Conservation (phyloP, 23 tunicate genomes). For the Halocynthia roretzi region DNA sequence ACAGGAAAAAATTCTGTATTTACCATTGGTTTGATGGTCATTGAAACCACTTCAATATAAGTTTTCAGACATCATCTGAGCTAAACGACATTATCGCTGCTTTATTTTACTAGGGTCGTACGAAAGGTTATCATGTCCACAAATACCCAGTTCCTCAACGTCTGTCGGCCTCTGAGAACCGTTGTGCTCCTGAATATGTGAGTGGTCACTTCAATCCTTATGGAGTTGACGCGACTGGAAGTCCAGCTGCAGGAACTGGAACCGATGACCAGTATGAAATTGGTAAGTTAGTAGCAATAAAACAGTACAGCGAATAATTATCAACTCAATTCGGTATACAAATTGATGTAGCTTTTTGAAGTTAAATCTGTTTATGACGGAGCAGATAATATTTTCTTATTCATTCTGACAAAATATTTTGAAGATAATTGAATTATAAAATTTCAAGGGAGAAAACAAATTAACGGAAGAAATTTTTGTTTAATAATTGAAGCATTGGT, state of each 20-base stretch:
- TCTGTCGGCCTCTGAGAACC: slow-evolving; percentile 12
- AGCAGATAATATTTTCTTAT: too few species aligned
- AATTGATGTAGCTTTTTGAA: too few species aligned
- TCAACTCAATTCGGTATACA: too few species aligned
- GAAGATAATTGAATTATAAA: not conserved
- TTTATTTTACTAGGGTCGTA: slow-evolving; percentile 8
- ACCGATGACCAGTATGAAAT: slow-evolving; percentile 37
- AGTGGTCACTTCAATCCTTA: slow-evolving; percentile 75
- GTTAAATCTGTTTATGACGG: too few species aligned
- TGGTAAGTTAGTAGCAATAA: slow-evolving; percentile 8
- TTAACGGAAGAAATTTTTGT: too few species aligned
- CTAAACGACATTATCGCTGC: not conserved
- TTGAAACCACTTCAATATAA: not conserved
- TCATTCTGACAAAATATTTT: not conserved
- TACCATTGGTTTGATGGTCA: too few species aligned
- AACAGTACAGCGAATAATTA: too few species aligned
- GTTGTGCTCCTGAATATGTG: slow-evolving; percentile 37
- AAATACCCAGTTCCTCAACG: slow-evolving; percentile 68
- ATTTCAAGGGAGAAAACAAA: not conserved
- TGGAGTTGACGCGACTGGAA: slow-evolving; percentile 7
- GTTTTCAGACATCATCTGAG: not conserved
- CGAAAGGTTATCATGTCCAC: slow-evolving; percentile 54
- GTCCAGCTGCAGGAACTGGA: slow-evolving; percentile 23
- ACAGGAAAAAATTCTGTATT: too few species aligned
- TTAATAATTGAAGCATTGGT: too few species aligned